Percentiles rank a stretch among this genome's conserved stretches.
phyloP scores from a whole-genome alignment of 2,888 invertebrate genomes.

The Drosophila heteroneura region DNA sequence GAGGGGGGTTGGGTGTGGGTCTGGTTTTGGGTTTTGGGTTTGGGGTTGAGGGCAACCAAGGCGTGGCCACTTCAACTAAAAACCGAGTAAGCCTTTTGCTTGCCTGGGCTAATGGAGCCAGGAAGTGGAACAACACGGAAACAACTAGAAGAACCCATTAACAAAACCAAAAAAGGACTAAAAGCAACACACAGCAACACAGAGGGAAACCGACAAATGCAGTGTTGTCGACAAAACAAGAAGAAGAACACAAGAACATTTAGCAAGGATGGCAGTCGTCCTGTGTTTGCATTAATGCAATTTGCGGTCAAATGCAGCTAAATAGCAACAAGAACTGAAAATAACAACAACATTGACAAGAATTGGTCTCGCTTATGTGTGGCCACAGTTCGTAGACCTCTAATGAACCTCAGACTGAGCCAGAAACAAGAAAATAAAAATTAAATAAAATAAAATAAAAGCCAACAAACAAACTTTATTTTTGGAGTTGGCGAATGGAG shows the following conservation, averaged over 20 bases:
- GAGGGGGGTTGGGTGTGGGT: background rate
- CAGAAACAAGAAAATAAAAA: slow-evolving; percentile 5
- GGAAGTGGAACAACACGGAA: slow-evolving; percentile 58
- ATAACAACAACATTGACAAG: slow-evolving; percentile 7
- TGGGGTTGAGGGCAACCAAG: slow-evolving; percentile 32
- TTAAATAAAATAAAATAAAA: slow-evolving; percentile 4
- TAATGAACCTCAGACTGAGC: slow-evolving; percentile 38
- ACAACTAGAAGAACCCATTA: slow-evolving; percentile 60
- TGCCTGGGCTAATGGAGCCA: slow-evolving; percentile 65
- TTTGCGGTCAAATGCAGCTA: slow-evolving; percentile 63
- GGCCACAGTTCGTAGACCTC: slow-evolving; percentile 71
- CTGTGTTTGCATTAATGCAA: slow-evolving; percentile 60
- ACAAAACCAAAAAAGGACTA: slow-evolving; percentile 55
- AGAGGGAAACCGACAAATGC: slow-evolving; percentile 7
- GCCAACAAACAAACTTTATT: slow-evolving; percentile 44
- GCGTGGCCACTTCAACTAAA: slow-evolving; percentile 74
- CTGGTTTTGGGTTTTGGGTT: background rate
- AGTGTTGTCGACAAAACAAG: background rate
- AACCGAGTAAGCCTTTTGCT: slow-evolving; percentile 69
- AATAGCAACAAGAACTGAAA: slow-evolving; percentile 18
- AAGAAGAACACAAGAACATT: slow-evolving; percentile 13
- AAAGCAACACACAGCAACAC: slow-evolving; percentile 39
- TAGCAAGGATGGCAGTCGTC: slow-evolving; percentile 33
- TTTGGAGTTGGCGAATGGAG: slow-evolving; percentile 37
- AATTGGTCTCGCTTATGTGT: slow-evolving; percentile 29